Percentiles rank a stretch among this genome's conserved stretches.
phyloP scores from a whole-genome alignment of 2,797 vertebrate genomes.

The Danio choprae region DNA sequence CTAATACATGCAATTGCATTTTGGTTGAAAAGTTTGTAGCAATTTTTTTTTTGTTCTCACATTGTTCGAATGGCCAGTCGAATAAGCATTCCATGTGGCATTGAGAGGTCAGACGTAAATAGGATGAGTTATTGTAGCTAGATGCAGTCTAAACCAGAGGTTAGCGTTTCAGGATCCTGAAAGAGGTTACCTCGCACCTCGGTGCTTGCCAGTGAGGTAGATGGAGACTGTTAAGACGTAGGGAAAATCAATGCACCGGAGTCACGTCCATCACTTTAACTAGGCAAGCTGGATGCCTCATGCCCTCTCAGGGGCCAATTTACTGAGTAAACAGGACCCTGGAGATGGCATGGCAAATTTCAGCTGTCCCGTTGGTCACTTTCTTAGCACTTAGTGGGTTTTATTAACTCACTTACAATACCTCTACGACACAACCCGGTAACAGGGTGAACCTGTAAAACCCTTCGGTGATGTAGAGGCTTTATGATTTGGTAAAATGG shows the following conservation, averaged over 20 bases:
- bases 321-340: slow-evolving; percentile 74
- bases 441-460: slow-evolving; percentile 49
- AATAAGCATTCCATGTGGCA: slow-evolving; percentile 14
- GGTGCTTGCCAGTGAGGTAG: slow-evolving; percentile 52
- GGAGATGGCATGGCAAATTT: slow-evolving; percentile 69
- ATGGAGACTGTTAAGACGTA: slow-evolving; percentile 63
- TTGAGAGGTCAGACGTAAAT: slow-evolving; percentile 28
- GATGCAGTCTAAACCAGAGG: slow-evolving; percentile 47
- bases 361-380: slow-evolving; percentile 61
- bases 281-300: slow-evolving; percentile 67
- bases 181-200: slow-evolving; percentile 49
- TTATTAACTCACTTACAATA: slow-evolving; percentile 71
- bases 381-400: slow-evolving; percentile 70
- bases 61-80: slow-evolving; percentile 40
- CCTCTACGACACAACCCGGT: slow-evolving; percentile 46
- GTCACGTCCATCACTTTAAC: slow-evolving; percentile 85
- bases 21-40: slow-evolving; percentile 19
- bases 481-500: slow-evolving; percentile 21
- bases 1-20: slow-evolving; percentile 2
- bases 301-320: slow-evolving; percentile 81
- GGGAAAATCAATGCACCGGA: slow-evolving; percentile 77
- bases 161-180: slow-evolving; percentile 35
- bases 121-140: slow-evolving; percentile 35
- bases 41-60: neutral
- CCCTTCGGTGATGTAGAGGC: slow-evolving; percentile 5